Percentiles rank a stretch among this genome's conserved stretches.
Evolutionary conservation across 2,888 invertebrate genomes (phyloP).

Genomic region (Scaptomyza polygonia): DNA sequence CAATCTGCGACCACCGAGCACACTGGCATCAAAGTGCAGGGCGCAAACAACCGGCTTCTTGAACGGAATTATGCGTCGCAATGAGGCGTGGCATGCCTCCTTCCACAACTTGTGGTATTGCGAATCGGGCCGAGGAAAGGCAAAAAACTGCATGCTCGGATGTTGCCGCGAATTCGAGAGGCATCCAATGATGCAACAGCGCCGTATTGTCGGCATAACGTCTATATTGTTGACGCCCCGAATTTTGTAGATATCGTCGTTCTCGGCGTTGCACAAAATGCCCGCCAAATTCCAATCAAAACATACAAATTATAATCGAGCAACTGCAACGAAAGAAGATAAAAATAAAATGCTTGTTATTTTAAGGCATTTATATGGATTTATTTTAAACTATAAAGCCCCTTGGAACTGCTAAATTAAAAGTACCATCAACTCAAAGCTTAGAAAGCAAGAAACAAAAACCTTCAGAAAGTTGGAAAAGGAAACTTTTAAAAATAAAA

Average conservation of each 20-base stretch:
- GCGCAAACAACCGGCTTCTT: conserved; percentile 83
- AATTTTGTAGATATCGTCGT: conserved; percentile 53
- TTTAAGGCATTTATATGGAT: too few relatives aligned
- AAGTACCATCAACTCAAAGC: conserved; percentile 20
- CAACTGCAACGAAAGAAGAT: conserved; percentile 32
- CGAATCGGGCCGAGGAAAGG: conserved; percentile 81
- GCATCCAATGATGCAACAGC: conserved; percentile 83
- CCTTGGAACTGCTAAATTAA: neutral
- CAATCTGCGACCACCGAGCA: conserved; percentile 79
- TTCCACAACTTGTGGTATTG: conserved; percentile 82
- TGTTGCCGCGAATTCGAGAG: conserved; percentile 81
- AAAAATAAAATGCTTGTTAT: neutral
- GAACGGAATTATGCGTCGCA: conserved; percentile 81
- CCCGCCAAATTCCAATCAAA: conserved; percentile 61
- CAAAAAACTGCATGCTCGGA: conserved; percentile 82
- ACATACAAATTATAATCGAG: conserved; percentile 38
- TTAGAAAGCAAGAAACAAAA: conserved; percentile 3
- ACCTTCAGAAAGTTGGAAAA: conserved; percentile 15
- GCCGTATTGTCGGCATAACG: conserved; percentile 82
- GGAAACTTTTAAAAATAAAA: conserved; percentile 1
- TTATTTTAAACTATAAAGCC: too few relatives aligned
- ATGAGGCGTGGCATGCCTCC: conserved; percentile 82
- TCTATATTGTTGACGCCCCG: conserved; percentile 54
- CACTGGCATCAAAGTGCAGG: conserved; percentile 80
- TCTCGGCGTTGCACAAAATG: conserved; percentile 67